Conservation (phyloP, 1,140 invertebrate genomes). For the Micrasema longulum region DNA sequence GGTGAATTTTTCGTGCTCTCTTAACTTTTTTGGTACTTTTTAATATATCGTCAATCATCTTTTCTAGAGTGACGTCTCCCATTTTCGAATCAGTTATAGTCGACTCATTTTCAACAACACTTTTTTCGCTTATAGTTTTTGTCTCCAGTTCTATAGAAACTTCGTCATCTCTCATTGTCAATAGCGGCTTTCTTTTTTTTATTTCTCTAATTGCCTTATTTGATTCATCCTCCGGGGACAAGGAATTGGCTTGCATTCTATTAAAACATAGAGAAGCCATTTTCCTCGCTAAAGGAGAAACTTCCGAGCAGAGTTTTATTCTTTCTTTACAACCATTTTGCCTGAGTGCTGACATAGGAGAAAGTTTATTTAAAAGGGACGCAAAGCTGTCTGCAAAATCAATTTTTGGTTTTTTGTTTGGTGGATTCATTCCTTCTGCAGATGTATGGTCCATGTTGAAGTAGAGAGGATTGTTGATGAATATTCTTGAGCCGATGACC, state of each 20-base stretch:
- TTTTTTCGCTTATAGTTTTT: constrained; percentile 46
- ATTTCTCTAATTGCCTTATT: neutral
- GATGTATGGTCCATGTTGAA: constrained; percentile 45
- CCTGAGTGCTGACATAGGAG: constrained; percentile 49
- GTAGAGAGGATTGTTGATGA: constrained; percentile 52
- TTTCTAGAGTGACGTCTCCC: constrained; percentile 51
- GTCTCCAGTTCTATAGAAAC: constrained; percentile 49
- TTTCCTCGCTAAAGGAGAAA: constrained; percentile 49
- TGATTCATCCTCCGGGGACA: constrained; percentile 41
- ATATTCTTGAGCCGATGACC: constrained; percentile 50
- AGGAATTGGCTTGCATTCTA: constrained; percentile 38
- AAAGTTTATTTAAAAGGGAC: constrained; percentile 48
- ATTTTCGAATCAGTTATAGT: constrained; percentile 53
- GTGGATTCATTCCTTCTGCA: constrained; percentile 16
- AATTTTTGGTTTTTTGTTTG: constrained; percentile 44
- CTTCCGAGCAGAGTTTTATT: constrained; percentile 50
- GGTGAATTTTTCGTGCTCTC: constrained; percentile 43
- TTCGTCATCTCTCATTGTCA: constrained; percentile 46
- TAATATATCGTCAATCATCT: constrained; percentile 53
- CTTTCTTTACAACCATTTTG: constrained; percentile 45
- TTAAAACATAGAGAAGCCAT: constrained; percentile 52
- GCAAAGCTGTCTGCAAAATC: constrained; percentile 48
- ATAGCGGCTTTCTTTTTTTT: constrained; percentile 29
- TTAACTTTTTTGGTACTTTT: constrained; percentile 53
- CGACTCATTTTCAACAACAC: constrained; percentile 37